Conservation (phyloP, 2,113 vertebrate species). For the Carettochelys insculpta region DNA sequence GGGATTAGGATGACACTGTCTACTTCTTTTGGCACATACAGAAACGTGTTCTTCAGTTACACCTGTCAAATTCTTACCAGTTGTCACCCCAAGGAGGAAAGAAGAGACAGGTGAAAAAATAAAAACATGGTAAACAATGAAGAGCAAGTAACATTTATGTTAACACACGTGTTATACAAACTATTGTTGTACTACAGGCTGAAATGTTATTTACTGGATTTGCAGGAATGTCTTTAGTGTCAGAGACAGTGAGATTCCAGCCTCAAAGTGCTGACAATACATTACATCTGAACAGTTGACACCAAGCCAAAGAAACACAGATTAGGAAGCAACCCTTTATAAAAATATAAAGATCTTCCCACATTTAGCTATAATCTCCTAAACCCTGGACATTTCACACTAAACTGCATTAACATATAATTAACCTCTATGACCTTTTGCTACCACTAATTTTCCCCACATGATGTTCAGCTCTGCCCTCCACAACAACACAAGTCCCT, state of each 20-base stretch:
- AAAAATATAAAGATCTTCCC: background rate
- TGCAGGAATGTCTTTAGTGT: background rate
- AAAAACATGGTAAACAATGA: background rate
- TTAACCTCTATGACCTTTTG: conserved; percentile 39
- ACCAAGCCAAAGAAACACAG: background rate
- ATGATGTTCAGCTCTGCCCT: background rate
- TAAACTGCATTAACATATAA: conserved; percentile 41
- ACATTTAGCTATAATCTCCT: conserved; percentile 43
- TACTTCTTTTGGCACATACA: background rate
- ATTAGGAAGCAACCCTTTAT: background rate
- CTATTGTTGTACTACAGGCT: background rate
- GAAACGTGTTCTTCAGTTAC: background rate
- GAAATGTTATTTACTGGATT: background rate
- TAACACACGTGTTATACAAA: background rate
- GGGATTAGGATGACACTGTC: fast-evolving
- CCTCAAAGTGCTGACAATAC: background rate
- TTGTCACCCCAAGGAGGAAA: fast-evolving
- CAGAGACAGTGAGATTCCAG: background rate
- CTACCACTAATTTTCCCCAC: conserved; percentile 27
- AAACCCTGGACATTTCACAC: conserved; percentile 36
- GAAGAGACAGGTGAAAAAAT: background rate
- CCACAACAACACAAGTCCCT: background rate
- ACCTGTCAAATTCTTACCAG: background rate
- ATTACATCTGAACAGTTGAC: fast-evolving
- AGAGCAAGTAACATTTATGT: background rate